Percentiles rank a stretch among this genome's conserved stretches.
phyloP scores from a whole-genome alignment of 2,888 invertebrate species.

The Lasioglossum leucozonium region DNA sequence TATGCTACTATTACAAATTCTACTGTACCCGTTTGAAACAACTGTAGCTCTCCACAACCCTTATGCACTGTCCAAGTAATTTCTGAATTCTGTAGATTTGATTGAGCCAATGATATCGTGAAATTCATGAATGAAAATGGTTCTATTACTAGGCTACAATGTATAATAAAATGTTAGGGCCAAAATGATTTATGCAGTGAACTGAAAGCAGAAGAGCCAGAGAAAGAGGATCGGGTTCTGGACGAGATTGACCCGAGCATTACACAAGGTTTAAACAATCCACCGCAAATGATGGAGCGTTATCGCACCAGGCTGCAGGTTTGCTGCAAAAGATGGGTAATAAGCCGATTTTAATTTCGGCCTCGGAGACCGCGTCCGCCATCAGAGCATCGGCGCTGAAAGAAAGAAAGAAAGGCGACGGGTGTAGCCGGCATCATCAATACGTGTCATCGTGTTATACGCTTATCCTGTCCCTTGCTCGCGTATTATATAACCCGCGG shows the following conservation, averaged over 20 bases:
- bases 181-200: neutral
- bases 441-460: conserved; percentile 81
- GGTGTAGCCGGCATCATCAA: conserved; percentile 81
- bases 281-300: neutral
- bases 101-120: no score
- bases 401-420: conserved; percentile 76
- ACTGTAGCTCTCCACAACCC: no score
- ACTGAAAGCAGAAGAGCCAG: neutral
- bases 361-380: neutral
- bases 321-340: neutral
- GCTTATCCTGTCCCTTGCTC: conserved; percentile 54
- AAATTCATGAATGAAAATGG: neutral
- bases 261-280: neutral
- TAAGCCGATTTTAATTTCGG: neutral
- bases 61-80: no score
- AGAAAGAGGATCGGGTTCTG: neutral
- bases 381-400: neutral
- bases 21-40: no score
- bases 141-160: no score
- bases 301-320: neutral
- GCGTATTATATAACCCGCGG: conserved; percentile 51
- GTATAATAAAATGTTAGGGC: no score
- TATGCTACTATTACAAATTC: no score
- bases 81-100: no score
- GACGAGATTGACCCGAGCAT: neutral